Conservation (phyloP, 2,888 invertebrate species). For the Dioctria rufipes region DNA sequence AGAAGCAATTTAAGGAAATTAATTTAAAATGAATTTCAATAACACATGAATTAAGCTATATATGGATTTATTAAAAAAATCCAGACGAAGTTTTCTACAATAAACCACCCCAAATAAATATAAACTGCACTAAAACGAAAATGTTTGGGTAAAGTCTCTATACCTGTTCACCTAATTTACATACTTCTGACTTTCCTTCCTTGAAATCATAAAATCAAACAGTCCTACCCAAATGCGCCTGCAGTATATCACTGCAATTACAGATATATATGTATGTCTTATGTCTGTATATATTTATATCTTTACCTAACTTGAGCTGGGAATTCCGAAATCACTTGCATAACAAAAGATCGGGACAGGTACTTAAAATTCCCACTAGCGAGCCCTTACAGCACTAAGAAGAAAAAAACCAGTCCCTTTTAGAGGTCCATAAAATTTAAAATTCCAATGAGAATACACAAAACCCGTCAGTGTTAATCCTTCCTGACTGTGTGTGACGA, state of each 20-base stretch:
- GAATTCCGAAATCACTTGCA: conserved; percentile 40
- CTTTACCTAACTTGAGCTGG: conserved; percentile 12
- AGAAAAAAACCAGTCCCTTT: conserved; percentile 2
- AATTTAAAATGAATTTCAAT: too few relatives aligned
- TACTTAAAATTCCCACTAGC: conserved; percentile 36
- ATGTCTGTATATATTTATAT: not conserved
- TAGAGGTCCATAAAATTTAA: conserved; percentile 28
- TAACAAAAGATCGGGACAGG: conserved; percentile 32
- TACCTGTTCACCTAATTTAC: conserved; percentile 36
- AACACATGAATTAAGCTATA: too few relatives aligned
- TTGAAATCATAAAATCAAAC: conserved; percentile 26
- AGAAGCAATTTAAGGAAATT: too few relatives aligned
- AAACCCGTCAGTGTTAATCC: conserved; percentile 34
- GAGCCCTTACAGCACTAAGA: not conserved
- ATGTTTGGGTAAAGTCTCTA: too few relatives aligned
- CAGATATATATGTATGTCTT: not conserved
- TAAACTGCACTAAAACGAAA: too few relatives aligned
- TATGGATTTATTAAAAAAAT: too few relatives aligned
- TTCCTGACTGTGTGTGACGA: conserved; percentile 52
- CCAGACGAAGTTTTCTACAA: too few relatives aligned
- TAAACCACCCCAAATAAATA: too few relatives aligned
- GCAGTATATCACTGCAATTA: conserved; percentile 11
- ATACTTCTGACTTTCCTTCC: conserved; percentile 37
- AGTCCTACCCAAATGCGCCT: not conserved
- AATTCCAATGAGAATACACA: conserved; percentile 39